A percentile compares a stretch with the other conserved stretches of the same genome.
These are phyloP conservation scores for Tubulanus polymorphus DNA, from an alignment of 2,888 invertebrate genomes.

Conservation along the genomic window DNA sequence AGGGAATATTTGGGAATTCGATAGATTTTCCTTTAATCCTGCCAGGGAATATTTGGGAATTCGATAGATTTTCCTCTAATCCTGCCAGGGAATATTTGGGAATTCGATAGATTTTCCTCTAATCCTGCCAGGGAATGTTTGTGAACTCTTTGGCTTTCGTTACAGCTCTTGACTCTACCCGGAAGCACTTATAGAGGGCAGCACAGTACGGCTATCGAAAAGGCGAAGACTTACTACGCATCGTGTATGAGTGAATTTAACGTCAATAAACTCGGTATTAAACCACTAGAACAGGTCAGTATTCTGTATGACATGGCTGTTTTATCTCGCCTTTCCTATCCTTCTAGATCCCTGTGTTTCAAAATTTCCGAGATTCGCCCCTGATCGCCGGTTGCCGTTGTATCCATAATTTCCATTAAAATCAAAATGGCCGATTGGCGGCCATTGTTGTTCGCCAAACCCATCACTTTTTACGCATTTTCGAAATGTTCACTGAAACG, in stretches of 20 bases:
- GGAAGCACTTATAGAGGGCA: slow-evolving; percentile 23
- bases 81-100: too few relatives aligned
- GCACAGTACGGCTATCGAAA: slow-evolving; percentile 33
- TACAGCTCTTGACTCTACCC: slow-evolving; percentile 24
- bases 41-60: too few relatives aligned
- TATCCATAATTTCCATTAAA: too few relatives aligned
- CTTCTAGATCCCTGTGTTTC: not conserved
- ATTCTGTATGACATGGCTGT: not conserved
- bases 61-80: too few relatives aligned
- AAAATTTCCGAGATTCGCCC: not conserved
- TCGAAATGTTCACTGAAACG: too few relatives aligned
- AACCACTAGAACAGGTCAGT: slow-evolving; percentile 30
- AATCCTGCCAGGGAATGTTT: not conserved
- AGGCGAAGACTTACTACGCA: slow-evolving; percentile 28
- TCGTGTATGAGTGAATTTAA: slow-evolving; percentile 33
- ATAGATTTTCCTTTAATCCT: too few relatives aligned
- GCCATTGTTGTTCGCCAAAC: too few relatives aligned
- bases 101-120: too few relatives aligned
- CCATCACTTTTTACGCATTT: too few relatives aligned
- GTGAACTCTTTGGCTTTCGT: not conserved
- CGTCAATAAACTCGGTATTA: slow-evolving; percentile 24
- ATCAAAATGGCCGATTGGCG: too few relatives aligned
- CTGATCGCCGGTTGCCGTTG: too few relatives aligned
- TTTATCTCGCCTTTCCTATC: not conserved
- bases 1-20: too few relatives aligned